Base-by-base conservation (phyloP, 2,113 vertebrate genomes). In the Melanerpes aurifrons region DNA sequence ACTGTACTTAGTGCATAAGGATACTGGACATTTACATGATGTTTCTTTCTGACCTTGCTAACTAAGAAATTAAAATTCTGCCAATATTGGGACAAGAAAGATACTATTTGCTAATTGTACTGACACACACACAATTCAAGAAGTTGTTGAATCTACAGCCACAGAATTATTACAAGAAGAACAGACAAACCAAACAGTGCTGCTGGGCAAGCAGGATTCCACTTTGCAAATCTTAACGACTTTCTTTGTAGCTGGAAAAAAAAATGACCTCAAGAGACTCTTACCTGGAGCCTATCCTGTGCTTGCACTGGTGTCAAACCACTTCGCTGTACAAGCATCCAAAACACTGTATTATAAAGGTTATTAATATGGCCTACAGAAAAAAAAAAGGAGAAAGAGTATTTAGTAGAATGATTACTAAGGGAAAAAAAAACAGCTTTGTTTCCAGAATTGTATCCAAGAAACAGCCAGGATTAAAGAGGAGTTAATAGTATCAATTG, bases 271-370 rank as follows among this genome's bases (percentile, higher is more conserved):
- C 3, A 21, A 28, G 10, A 84, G 37, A 78, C 31, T 82, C 78
- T 91, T 97, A 99, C 99, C 98, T 97, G 98, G 91, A 99, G 97
- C 79, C 98, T 98, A 6, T 97, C 98, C 78, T 99, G 98, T 63
- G 99, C 99, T 94, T 99, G 97, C 63, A 56, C 50, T 58, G 98
- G 98, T 43, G 98, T 98, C 91, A 99, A 97, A 91, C 98, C 98
- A 86, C 98, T 98, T 81, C 97, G 97, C 63, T 99, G 99, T 11
- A 99, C 98, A 45, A 99, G 98, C 56, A 98, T 97, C 99, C 99
- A 99, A 95, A 99, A 99, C 58, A 98, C 98, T 31, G 99, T 99
- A 93, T 99, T 99, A 92, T 99, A 99, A 88, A 99, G 98, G 95
- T 99, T 99, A 97, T 99, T 99, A 54, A 99, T 96, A 87, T 99